phyloP scores from a whole-genome alignment of 2,113 vertebrate species.

The Laterallus jamaicensis region DNA sequence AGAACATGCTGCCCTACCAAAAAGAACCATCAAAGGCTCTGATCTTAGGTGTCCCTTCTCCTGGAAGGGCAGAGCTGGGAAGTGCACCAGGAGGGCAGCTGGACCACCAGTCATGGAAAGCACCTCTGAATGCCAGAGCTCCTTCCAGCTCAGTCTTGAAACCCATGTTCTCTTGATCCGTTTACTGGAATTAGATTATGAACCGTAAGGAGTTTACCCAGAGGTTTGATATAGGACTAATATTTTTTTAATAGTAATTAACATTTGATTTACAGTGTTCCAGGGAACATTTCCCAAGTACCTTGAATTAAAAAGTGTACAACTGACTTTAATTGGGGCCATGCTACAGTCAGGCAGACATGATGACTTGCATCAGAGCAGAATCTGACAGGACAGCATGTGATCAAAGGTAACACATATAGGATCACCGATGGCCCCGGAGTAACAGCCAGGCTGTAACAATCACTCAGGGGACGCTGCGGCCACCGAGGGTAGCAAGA shows the following conservation, averaged over 20 bases:
- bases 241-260: conserved; percentile 74
- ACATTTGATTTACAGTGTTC: conserved; percentile 73
- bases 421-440: neutral
- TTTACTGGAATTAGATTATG: conserved; percentile 70
- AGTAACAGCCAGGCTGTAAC: conserved; percentile 25
- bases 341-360: conserved; percentile 47
- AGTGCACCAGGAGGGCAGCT: neutral
- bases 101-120: conserved; percentile 5
- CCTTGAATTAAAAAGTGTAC: conserved; percentile 70
- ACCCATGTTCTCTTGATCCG: conserved; percentile 63
- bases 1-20: neutral
- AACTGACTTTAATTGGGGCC: conserved; percentile 66
- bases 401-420: conserved; percentile 59
- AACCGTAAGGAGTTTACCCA: conserved; percentile 68
- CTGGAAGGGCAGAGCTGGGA: neutral
- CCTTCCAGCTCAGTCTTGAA: conserved; percentile 43
- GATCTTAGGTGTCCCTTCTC: neutral
- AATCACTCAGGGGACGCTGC: neutral
- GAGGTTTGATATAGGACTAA: conserved; percentile 66
- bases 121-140: conserved; percentile 38
- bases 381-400: conserved; percentile 71
- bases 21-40: neutral
- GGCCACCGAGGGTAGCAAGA: conserved; percentile 30
- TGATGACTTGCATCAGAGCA: conserved; percentile 63
- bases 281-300: conserved; percentile 71